Conservation (phyloP, 2,888 invertebrate genomes). For the Volucella zonaria region DNA sequence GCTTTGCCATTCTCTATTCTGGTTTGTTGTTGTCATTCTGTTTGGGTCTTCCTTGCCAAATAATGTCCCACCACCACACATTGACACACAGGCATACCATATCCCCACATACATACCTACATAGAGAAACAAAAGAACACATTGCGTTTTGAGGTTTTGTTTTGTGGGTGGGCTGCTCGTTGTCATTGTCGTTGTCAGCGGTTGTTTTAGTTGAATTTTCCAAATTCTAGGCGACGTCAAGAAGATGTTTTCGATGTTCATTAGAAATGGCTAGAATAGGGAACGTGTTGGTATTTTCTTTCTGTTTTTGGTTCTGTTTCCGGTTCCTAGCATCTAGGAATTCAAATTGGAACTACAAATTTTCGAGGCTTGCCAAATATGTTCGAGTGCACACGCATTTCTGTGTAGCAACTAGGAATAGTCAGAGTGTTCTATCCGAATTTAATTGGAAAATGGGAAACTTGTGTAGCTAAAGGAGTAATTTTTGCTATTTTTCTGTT, state of each 20-base stretch:
- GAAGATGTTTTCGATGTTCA: constrained; percentile 72
- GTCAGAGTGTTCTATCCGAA: constrained; percentile 25
- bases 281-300: constrained; percentile 49
- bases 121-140: constrained; percentile 8
- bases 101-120: too few relatives aligned
- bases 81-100: too few relatives aligned
- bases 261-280: constrained; percentile 65
- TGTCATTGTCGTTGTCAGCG: constrained; percentile 72
- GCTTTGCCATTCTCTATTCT: constrained; percentile 63
- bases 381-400: not conserved
- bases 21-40: constrained; percentile 67
- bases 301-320: not conserved
- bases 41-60: constrained; percentile 67
- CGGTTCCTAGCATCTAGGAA: constrained; percentile 26
- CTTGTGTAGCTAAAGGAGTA: constrained; percentile 14
- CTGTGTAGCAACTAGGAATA: constrained; percentile 32
- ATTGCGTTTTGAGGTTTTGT: constrained; percentile 62
- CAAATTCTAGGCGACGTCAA: constrained; percentile 70
- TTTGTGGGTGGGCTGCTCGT: constrained; percentile 60
- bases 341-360: constrained; percentile 71
- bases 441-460: constrained; percentile 59
- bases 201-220: constrained; percentile 72
- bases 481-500: constrained; percentile 31
- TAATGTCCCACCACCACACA: constrained; percentile 47
- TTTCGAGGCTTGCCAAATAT: constrained; percentile 38